Percentiles rank a stretch among this genome's conserved stretches.
These are phyloP conservation scores for Goniozus legneri DNA, from an alignment of 1,140 invertebrate species.

Conservation along the genomic window DNA sequence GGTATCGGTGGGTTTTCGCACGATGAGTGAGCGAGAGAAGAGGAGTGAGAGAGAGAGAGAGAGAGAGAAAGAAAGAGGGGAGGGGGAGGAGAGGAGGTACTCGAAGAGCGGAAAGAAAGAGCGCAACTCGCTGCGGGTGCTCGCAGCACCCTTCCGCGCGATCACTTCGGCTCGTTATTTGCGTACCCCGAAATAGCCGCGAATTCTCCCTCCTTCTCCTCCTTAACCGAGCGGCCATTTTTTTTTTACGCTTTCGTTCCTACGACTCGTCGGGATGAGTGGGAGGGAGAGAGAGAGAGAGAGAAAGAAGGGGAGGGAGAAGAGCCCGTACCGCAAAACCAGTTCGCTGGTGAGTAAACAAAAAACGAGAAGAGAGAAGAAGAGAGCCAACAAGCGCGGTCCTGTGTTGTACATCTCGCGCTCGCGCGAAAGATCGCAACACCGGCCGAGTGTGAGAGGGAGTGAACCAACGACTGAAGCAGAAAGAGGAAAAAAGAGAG, in stretches of 20 bases:
- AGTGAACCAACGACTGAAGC: neutral
- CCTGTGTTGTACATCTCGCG: no score
- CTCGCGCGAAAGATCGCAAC: neutral
- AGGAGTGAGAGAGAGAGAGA: no score
- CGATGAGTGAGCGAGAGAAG: no score
- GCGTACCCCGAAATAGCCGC: slow-evolving; percentile 49
- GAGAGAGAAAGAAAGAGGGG: no score
- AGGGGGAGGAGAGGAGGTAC: no score
- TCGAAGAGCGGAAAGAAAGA: no score
- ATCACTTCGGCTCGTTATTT: no score
- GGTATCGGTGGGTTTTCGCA: no score
- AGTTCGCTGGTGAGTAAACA: slow-evolving; percentile 56
- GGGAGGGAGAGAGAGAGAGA: slow-evolving; percentile 17
- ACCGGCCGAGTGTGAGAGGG: neutral
- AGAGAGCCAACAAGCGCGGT: no score
- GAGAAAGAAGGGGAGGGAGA: slow-evolving; percentile 11
- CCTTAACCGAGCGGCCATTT: neutral
- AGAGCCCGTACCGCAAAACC: slow-evolving; percentile 48
- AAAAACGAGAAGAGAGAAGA: slow-evolving; percentile 53
- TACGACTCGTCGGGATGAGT: slow-evolving; percentile 6
- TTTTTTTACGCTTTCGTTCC: neutral
- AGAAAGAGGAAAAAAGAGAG: slow-evolving; percentile 2
- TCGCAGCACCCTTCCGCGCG: slow-evolving; percentile 46
- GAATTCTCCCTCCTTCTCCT: slow-evolving; percentile 9
- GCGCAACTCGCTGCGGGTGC: slow-evolving; percentile 13